phyloP scores from a whole-genome alignment of 2,113 vertebrate genomes.

The Passerina amoena region DNA sequence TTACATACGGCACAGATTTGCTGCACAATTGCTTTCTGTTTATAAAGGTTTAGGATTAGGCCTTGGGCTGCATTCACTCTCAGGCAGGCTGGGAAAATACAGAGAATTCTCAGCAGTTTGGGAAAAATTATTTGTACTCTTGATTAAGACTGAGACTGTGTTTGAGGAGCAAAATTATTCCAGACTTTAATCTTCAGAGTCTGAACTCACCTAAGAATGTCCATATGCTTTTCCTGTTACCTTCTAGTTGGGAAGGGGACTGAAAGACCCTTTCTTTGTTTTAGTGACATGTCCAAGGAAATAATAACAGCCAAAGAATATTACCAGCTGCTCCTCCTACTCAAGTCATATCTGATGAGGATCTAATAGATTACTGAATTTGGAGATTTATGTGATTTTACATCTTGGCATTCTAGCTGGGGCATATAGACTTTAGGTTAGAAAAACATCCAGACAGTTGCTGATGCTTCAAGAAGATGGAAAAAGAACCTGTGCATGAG shows the following conservation, averaged over 20 bases:
- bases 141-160: not conserved
- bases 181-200: not conserved
- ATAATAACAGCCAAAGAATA: not conserved
- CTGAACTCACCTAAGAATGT: not conserved
- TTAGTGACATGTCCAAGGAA: not conserved
- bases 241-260: not conserved
- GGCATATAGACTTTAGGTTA: not conserved
- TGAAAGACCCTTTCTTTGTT: not conserved
- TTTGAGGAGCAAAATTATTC: not conserved
- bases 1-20: not conserved
- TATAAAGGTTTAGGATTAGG: not conserved
- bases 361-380: not conserved
- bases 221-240: not conserved
- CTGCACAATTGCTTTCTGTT: not conserved
- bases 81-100: not conserved
- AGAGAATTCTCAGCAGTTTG: not conserved
- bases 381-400: not conserved
- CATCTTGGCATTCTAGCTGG: not conserved
- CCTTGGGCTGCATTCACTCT: not conserved
- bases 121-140: not conserved
- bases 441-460: not conserved
- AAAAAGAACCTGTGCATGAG: not conserved
- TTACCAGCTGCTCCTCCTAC: not conserved
- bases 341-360: not conserved
- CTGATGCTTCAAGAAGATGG: not conserved